Evolutionary conservation across 2,797 vertebrate species (phyloP), one percentile per base, ranked within the genome.

Genomic region (Tarsius wallacei): DNA sequence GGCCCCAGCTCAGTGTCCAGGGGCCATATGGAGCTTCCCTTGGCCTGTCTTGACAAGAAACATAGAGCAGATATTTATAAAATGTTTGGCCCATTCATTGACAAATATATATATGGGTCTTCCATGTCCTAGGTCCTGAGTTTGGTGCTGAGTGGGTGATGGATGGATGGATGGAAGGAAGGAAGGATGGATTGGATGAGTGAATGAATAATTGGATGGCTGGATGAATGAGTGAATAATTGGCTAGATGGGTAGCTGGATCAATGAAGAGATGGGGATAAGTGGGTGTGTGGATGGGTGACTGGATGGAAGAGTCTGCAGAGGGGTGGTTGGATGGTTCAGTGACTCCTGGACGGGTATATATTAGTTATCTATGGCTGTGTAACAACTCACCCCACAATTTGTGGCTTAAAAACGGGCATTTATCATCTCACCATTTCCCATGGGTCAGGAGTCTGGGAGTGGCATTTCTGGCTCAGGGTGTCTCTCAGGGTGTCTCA

Each of bases 221-320:
- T 61, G 7, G 53, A 4, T 17, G 74, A 8, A 1, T 15, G 21
- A 31, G 12, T 2, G 33, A 57, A 9, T 12, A 42, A 24, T 8
- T n/a, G 17, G 9, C 7, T 42, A 10, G 31, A 22, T 42, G 9
- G 24, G 3, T 19, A 55, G 26, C 21, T 24, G 1, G 16, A 8
- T 7, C 10, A 3, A 13, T 53, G 1, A 61, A 36, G 4, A 14
- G 57, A 36, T 7, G 4, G 3, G 4, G n/a, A 24, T 31, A 6
- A 78, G 57, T 6, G 9, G 26, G 21, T 9, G 9, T n/a, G n/a
- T 21, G 22, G 1, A 49, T 2, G 13, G 21, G 12, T 13, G 1
- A n/a, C 8, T 42, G 31, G 21, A 22, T 15, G 3, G 9, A 1
- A 3, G 36, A 13, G 12, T 47, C 19, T 57, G 7, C 57, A 3